Evolutionary conservation across 2,888 invertebrate genomes (phyloP).

Genomic region (Dynastes tityus): DNA sequence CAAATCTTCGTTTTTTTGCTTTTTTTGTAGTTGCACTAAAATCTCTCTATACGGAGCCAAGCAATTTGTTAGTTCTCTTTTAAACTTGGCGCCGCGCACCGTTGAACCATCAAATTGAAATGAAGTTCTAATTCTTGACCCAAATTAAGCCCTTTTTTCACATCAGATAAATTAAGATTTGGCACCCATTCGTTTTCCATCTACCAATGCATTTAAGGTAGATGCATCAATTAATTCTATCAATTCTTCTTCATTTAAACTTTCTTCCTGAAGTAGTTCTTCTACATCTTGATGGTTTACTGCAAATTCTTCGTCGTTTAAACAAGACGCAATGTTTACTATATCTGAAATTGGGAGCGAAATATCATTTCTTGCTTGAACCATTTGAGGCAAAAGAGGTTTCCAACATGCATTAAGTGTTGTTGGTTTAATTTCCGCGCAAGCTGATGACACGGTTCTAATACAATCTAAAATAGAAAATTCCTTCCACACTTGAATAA

Average conservation of each 20-base stretch:
- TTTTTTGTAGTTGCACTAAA: neutral
- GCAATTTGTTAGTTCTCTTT: neutral
- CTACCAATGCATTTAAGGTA: slow-evolving; percentile 20
- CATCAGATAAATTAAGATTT: neutral
- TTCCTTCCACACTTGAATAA: slow-evolving; percentile 27
- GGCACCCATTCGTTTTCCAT: slow-evolving; percentile 20
- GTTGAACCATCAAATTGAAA: neutral
- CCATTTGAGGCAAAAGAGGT: slow-evolving; percentile 31
- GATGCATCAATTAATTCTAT: slow-evolving; percentile 10
- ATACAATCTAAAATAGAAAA: slow-evolving; percentile 37
- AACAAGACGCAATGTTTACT: neutral
- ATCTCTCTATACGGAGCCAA: slow-evolving; percentile 11
- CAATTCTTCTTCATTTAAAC: slow-evolving; percentile 2
- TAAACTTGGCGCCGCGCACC: neutral
- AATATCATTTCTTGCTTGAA: neutral
- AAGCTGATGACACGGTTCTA: slow-evolving; percentile 29
- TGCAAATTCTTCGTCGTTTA: neutral
- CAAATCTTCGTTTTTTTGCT: neutral
- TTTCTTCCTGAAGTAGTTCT: no score
- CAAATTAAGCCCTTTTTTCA: slow-evolving; percentile 21
- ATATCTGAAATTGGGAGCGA: neutral
- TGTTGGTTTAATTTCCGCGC: slow-evolving; percentile 48
- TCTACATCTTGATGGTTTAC: no score
- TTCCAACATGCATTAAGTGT: slow-evolving; percentile 38
- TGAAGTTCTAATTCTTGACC: slow-evolving; percentile 1